Evolutionary conservation across 2,113 vertebrate genomes (phyloP).

Genomic region (Malurus melanocephalus): DNA sequence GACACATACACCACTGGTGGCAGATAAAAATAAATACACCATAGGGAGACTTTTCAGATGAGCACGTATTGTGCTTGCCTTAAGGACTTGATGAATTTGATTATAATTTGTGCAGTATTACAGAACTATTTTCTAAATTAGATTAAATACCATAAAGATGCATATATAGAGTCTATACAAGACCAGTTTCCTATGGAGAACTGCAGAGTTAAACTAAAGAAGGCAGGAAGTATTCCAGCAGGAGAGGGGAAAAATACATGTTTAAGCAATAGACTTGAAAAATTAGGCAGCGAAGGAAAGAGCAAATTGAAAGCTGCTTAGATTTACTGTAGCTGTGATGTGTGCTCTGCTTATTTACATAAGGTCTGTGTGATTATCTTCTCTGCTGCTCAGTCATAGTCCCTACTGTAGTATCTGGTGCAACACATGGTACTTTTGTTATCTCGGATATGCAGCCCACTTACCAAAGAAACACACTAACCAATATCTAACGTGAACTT

Average conservation of each 20-base stretch:
- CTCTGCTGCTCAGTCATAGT: conserved; percentile 56
- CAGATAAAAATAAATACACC: not conserved
- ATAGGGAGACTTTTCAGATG: not conserved
- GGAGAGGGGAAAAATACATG: not conserved
- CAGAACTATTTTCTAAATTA: not conserved
- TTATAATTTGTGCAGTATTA: not conserved
- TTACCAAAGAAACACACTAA: conserved; percentile 17
- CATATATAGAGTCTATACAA: not conserved
- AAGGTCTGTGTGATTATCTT: conserved; percentile 63
- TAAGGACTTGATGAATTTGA: not conserved
- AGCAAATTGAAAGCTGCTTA: conserved; percentile 43
- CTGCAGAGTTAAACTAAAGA: not conserved
- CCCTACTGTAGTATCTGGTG: not conserved
- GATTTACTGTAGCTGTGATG: conserved; percentile 40
- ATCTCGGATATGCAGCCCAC: conserved; percentile 58
- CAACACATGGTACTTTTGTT: conserved; percentile 55
- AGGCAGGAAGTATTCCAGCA: not conserved
- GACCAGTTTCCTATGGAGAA: not conserved
- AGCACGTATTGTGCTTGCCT: not conserved
- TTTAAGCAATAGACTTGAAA: conserved; percentile 25
- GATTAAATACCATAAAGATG: not conserved
- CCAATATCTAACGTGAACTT: conserved; percentile 41
- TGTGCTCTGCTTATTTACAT: conserved; percentile 64
- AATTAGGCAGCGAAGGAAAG: conserved; percentile 14
- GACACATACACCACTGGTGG: not conserved